Evolutionary conservation across 1,140 invertebrate genomes (phyloP).

Genomic region (Dolichoris vasculosae): DNA sequence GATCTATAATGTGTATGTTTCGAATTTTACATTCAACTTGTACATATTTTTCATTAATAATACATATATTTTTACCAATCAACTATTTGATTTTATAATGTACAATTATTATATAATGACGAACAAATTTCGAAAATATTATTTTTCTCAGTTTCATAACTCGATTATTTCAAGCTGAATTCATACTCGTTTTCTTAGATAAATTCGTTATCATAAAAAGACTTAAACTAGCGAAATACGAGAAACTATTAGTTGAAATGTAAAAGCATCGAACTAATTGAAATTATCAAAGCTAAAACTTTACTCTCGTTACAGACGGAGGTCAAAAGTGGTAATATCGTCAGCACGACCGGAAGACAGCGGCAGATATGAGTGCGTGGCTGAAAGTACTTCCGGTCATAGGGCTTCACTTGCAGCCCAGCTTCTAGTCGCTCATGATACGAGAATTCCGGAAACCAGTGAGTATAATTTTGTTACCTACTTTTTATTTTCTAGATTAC

Average conservation of each 20-base stretch:
- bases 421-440: conserved; percentile 77
- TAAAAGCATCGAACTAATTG: background rate
- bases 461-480: conserved; percentile 62
- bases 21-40: background rate
- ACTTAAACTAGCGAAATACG: background rate
- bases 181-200: background rate
- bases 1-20: background rate
- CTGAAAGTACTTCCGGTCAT: conserved; percentile 76
- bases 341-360: conserved; percentile 81
- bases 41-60: background rate
- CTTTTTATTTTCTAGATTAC: conserved; percentile 34
- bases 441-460: conserved; percentile 75
- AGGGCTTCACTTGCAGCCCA: conserved; percentile 76
- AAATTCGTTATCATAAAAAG: background rate
- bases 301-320: conserved; percentile 77
- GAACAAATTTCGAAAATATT: too few relatives aligned
- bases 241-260: background rate
- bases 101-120: too few relatives aligned
- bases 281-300: background rate
- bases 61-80: background rate
- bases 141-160: background rate
- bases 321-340: conserved; percentile 85
- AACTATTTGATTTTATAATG: background rate
- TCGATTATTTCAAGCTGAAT: background rate
- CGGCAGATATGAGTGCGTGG: conserved; percentile 84